phyloP scores from a whole-genome alignment of 1,140 invertebrate species.

The Euura lappo region DNA sequence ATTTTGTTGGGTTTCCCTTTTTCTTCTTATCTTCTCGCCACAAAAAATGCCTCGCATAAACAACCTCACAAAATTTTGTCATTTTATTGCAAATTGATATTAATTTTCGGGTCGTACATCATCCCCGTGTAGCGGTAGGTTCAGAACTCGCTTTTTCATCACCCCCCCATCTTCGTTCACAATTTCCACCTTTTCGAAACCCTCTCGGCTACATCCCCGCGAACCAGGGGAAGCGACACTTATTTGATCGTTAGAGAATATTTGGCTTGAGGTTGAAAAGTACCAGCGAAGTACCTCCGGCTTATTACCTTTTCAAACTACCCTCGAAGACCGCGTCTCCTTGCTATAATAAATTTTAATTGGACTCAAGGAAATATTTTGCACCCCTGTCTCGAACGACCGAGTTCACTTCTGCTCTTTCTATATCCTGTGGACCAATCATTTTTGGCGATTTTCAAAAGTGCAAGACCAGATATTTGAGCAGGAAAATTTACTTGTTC shows the following conservation, averaged over 20 bases:
- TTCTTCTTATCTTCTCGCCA: too few species aligned
- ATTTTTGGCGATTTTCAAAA: too few species aligned
- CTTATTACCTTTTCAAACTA: conserved; percentile 1
- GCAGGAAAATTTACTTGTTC: not conserved
- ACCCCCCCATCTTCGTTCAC: not conserved
- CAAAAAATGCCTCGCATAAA: too few species aligned
- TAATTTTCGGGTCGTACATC: conserved; percentile 12
- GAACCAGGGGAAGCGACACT: not conserved
- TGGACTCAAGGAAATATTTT: not conserved
- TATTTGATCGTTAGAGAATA: conserved; percentile 6
- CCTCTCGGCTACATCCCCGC: not conserved
- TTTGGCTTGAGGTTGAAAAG: not conserved
- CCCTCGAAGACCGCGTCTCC: not conserved
- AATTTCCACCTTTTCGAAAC: not conserved
- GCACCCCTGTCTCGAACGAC: not conserved
- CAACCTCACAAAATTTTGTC: too few species aligned
- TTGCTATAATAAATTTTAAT: not conserved
- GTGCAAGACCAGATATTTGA: not conserved
- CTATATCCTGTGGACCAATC: too few species aligned
- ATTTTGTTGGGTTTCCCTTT: too few species aligned
- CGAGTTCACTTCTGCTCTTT: too few species aligned
- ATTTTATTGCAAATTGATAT: conserved; percentile 18
- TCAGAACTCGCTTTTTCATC: not conserved
- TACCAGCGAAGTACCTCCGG: not conserved
- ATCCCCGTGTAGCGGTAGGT: not conserved